These are phyloP conservation scores for Ladona fulva DNA, from an alignment of 1,140 invertebrate genomes.

Conservation along the genomic window DNA sequence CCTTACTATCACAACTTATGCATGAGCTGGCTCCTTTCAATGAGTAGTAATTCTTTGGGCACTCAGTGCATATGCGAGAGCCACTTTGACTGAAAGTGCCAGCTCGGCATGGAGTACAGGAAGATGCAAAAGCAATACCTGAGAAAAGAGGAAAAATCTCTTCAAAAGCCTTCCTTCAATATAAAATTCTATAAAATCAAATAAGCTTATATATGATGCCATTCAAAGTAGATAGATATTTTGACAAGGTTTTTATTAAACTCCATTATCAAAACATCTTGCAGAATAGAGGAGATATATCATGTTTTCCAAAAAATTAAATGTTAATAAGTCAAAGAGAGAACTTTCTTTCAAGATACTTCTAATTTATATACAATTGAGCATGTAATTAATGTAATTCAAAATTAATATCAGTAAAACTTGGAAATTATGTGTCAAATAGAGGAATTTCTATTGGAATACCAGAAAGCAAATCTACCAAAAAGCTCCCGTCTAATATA, in stretches of 20 bases:
- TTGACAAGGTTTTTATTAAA: neutral
- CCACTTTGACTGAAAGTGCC: constrained; percentile 44
- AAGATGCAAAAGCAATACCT: constrained; percentile 51
- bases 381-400: neutral
- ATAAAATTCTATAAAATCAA: neutral
- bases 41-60: constrained; percentile 40
- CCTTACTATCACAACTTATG: constrained; percentile 35
- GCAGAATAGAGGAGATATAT: no score
- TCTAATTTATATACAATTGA: neutral
- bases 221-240: neutral
- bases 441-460: no score
- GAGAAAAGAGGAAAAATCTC: constrained; percentile 18
- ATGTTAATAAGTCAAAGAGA: no score
- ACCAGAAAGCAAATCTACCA: no score
- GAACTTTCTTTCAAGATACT: no score
- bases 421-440: no score
- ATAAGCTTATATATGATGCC: neutral
- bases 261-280: neutral
- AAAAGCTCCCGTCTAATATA: no score
- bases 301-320: no score
- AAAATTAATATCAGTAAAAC: neutral
- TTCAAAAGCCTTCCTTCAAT: neutral
- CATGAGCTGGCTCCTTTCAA: constrained; percentile 38
- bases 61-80: constrained; percentile 39
- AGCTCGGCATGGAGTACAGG: constrained; percentile 45